Percentiles rank a stretch among this genome's conserved stretches.
Conservation (phyloP, 2,113 vertebrate species). For the Platysternon megacephalum region DNA sequence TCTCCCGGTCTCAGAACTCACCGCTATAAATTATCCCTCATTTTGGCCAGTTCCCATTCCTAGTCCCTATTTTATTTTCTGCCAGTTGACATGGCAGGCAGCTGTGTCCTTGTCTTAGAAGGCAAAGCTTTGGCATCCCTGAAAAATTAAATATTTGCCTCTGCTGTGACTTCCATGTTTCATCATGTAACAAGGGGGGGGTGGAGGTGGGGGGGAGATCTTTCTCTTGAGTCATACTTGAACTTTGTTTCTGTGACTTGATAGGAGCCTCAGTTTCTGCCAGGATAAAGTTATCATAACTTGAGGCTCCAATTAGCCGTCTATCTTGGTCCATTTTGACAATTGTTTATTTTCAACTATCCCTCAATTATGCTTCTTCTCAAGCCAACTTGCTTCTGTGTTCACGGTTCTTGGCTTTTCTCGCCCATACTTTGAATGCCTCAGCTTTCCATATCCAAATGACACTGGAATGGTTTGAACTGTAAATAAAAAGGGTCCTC, state of each 20-base stretch:
- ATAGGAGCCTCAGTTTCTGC: background rate
- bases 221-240: background rate
- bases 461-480: background rate
- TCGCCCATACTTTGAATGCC: background rate
- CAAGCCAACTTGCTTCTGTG: background rate
- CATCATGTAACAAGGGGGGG: background rate
- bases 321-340: background rate
- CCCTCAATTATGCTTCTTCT: fast-evolving
- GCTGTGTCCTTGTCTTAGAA: background rate
- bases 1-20: background rate
- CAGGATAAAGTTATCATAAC: background rate
- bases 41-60: background rate
- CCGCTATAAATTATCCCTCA: background rate
- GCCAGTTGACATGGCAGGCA: background rate
- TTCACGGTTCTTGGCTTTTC: background rate
- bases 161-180: background rate
- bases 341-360: background rate
- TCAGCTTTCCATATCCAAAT: background rate
- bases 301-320: background rate
- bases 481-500: background rate
- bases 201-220: background rate
- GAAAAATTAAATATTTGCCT: background rate
- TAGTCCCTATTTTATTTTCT: background rate
- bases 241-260: background rate
- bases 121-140: background rate